These are phyloP conservation scores for Dissostichus mawsoni DNA, from an alignment of 2,113 vertebrate genomes.

Conservation along the genomic window DNA sequence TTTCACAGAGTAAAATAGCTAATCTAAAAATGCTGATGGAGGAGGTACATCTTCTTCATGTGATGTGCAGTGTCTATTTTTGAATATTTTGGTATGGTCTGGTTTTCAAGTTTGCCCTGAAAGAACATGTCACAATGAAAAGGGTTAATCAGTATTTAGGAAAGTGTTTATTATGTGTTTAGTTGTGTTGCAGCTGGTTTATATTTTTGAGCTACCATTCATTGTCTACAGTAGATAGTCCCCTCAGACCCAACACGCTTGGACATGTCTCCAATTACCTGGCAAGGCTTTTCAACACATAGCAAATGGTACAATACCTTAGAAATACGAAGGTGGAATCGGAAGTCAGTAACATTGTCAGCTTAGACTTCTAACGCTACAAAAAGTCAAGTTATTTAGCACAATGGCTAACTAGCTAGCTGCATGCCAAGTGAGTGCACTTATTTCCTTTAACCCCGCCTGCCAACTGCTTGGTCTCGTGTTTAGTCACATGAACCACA, in stretches of 20 bases:
- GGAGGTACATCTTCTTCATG: too few relatives aligned
- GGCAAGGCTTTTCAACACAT: background rate
- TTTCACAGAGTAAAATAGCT: background rate
- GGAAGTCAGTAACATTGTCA: background rate
- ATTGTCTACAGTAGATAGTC: slow-evolving; percentile 10
- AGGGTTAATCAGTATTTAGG: background rate
- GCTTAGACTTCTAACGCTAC: background rate
- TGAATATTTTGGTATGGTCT: too few relatives aligned
- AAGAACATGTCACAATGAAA: too few relatives aligned
- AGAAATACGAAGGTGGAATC: background rate
- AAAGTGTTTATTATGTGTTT: background rate
- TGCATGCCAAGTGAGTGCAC: too few relatives aligned
- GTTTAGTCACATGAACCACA: too few relatives aligned
- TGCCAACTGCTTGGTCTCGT: too few relatives aligned
- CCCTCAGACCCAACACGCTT: background rate
- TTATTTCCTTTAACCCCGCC: too few relatives aligned
- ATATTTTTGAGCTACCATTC: background rate
- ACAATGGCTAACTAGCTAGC: slow-evolving; percentile 1
- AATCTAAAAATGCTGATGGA: too few relatives aligned
- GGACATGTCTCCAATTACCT: background rate
- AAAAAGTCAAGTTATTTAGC: background rate
- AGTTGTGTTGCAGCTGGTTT: slow-evolving; percentile 1
- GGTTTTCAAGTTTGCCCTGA: too few relatives aligned
- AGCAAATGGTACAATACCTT: background rate
- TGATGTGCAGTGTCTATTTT: too few relatives aligned